phyloP scores from a whole-genome alignment of 2,888 invertebrate genomes.

The Mesoligia furuncula region DNA sequence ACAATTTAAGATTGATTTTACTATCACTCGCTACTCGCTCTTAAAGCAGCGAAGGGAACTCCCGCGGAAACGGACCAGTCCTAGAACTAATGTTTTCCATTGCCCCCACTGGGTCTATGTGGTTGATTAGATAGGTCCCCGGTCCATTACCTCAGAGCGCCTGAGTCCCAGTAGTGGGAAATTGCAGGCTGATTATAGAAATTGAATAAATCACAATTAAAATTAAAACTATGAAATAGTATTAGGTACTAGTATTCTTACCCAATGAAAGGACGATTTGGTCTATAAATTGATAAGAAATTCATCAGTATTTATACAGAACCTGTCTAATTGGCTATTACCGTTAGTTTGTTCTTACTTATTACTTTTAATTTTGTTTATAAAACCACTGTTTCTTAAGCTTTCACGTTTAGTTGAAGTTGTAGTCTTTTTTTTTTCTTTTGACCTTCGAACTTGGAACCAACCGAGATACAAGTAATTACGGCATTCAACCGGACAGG shows the following conservation, averaged over 20 bases:
- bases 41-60: background rate
- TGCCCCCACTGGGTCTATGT: too few relatives aligned
- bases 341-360: conserved; percentile 35
- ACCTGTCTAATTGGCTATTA: conserved; percentile 23
- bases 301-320: conserved; percentile 37
- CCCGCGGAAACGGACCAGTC: background rate
- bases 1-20: background rate
- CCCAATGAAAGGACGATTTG: conserved; percentile 8
- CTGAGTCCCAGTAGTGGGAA: background rate
- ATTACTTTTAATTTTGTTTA: conserved; percentile 6
- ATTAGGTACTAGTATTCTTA: conserved; percentile 33
- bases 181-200: background rate
- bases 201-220: background rate
- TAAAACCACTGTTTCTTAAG: conserved; percentile 30
- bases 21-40: background rate
- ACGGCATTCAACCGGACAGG: too few relatives aligned
- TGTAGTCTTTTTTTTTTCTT: too few relatives aligned
- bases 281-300: conserved; percentile 24
- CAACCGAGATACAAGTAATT: too few relatives aligned
- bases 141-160: too few relatives aligned
- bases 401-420: background rate
- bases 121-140: background rate
- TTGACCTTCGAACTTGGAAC: too few relatives aligned
- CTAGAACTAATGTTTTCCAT: background rate
- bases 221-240: background rate